Conservation (phyloP, 1,140 invertebrate species). For the Asobara japonica region DNA sequence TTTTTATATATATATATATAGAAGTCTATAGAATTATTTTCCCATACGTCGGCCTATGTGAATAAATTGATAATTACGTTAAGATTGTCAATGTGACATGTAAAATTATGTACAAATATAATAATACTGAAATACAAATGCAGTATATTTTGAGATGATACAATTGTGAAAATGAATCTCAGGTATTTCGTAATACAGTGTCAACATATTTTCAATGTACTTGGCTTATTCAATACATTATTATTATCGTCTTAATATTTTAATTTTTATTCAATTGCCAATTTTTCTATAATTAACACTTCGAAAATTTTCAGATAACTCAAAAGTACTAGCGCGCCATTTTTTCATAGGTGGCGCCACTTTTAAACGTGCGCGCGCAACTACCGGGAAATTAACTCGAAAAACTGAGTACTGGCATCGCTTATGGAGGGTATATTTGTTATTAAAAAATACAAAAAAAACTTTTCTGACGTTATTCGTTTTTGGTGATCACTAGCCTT, state of each 20-base stretch:
- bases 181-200: background rate
- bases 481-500: background rate
- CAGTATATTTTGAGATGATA: background rate
- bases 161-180: background rate
- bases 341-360: no score
- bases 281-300: background rate
- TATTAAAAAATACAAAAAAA: no score
- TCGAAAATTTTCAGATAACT: no score
- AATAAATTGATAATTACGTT: background rate
- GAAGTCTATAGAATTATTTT: no score
- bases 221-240: background rate
- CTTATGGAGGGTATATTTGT: no score
- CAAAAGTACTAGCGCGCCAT: no score
- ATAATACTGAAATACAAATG: background rate
- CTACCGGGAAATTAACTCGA: no score
- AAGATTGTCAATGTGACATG: background rate
- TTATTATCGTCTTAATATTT: background rate
- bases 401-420: no score
- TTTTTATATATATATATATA: no score
- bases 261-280: background rate
- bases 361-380: no score
- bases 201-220: background rate
- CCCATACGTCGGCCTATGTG: no score
- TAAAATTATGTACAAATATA: background rate
- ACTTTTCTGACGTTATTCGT: no score